Conservation (phyloP, 1,140 invertebrate genomes). For the Bombus fervidus region DNA sequence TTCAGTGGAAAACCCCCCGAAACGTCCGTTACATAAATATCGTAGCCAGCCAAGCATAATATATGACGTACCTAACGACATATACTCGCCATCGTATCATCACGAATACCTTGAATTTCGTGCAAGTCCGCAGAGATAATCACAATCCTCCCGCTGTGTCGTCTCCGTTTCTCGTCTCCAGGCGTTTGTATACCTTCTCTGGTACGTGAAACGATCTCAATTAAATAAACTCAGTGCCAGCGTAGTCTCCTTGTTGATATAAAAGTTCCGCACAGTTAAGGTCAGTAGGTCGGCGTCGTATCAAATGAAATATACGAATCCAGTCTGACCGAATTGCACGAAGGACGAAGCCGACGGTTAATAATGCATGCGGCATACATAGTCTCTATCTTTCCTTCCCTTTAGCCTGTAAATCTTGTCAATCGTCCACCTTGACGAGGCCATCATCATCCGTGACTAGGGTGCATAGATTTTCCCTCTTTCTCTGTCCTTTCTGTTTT, state of each 20-base stretch:
- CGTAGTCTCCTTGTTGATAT: constrained; percentile 26
- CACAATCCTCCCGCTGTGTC: background rate
- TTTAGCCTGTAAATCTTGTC: constrained; percentile 34
- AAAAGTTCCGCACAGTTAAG: constrained; percentile 58
- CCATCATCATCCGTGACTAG: constrained; percentile 17
- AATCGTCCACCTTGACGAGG: too few relatives aligned
- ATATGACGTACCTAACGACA: background rate
- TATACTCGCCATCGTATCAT: background rate
- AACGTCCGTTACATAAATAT: too few relatives aligned
- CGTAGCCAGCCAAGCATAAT: background rate
- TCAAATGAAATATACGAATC: constrained; percentile 53
- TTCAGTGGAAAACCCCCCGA: too few relatives aligned
- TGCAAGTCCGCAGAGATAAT: constrained; percentile 18
- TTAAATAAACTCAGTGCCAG: constrained; percentile 48
- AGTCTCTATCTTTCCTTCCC: background rate
- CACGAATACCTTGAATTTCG: background rate
- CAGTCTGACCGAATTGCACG: constrained; percentile 48
- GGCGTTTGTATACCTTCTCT: background rate
- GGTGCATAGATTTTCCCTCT: background rate
- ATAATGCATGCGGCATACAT: constrained; percentile 48
- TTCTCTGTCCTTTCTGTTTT: background rate
- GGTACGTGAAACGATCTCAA: constrained; percentile 33
- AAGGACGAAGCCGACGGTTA: constrained; percentile 52
- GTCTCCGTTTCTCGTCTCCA: background rate
- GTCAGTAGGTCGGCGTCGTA: constrained; percentile 64